A percentile compares a stretch with the other conserved stretches of the same genome.
These are phyloP conservation scores for Centropristis striata DNA, from an alignment of 2,113 vertebrate genomes.

Conservation along the genomic window DNA sequence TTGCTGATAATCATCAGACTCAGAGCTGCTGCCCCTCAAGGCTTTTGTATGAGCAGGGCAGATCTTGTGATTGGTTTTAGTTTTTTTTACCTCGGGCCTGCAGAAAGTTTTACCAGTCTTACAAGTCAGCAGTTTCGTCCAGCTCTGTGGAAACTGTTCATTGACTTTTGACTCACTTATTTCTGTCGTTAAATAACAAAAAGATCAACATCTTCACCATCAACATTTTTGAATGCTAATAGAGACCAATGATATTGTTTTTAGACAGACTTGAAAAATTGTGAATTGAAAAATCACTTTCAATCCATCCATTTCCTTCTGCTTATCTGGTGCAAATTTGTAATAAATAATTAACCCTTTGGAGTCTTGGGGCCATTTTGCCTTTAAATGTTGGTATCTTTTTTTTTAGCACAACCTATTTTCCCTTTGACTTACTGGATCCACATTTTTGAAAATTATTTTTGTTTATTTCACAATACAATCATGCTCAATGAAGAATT, in stretches of 20 bases:
- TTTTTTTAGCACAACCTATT: no score
- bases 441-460: no score
- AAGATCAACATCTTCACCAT: not conserved
- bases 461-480: no score
- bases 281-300: not conserved
- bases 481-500: no score
- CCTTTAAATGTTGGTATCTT: no score
- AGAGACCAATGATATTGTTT: not conserved
- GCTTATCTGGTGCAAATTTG: not conserved
- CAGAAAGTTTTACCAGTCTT: not conserved
- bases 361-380: no score
- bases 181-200: not conserved
- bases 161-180: not conserved
- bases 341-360: not conserved
- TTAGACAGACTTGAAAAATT: not conserved
- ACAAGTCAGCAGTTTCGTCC: conserved; percentile 1
- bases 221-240: no score
- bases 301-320: not conserved
- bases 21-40: not conserved
- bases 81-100: not conserved
- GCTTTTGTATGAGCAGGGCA: not conserved
- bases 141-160: not conserved
- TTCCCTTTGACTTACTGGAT: no score
- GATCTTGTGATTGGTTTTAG: not conserved
- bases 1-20: conserved; percentile 19